Conservation (phyloP, 1,140 invertebrate species). For the Nilaparvata lugens region DNA sequence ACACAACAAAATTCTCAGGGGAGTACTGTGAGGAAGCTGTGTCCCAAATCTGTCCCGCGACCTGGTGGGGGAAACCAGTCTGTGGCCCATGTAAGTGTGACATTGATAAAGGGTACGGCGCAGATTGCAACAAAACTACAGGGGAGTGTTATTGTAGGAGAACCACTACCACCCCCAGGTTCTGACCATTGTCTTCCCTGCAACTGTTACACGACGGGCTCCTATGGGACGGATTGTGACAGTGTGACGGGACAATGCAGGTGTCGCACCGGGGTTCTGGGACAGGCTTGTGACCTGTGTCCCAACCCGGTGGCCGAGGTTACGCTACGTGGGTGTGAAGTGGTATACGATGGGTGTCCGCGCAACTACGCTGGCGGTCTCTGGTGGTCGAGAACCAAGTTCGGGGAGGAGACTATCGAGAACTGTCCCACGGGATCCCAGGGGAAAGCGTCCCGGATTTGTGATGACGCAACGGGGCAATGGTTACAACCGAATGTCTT, state of each 20-base stretch:
- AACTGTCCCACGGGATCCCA: slow-evolving; percentile 65
- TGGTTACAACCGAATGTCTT: slow-evolving; percentile 87
- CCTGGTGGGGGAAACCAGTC: slow-evolving; percentile 89
- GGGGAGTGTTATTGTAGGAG: slow-evolving; percentile 88
- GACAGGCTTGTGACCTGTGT: slow-evolving; percentile 87
- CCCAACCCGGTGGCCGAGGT: slow-evolving; percentile 90
- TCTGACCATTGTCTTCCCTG: slow-evolving; percentile 74
- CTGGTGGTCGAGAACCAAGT: slow-evolving; percentile 83
- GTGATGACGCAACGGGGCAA: slow-evolving; percentile 61
- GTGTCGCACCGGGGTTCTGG: slow-evolving; percentile 82
- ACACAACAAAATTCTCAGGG: slow-evolving; percentile 44
- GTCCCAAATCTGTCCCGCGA: slow-evolving; percentile 71
- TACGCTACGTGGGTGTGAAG: slow-evolving; percentile 78
- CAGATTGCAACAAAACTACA: slow-evolving; percentile 83
- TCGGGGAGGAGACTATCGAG: slow-evolving; percentile 61
- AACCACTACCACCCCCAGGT: slow-evolving; percentile 73
- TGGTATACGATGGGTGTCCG: slow-evolving; percentile 87
- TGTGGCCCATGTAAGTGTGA: slow-evolving; percentile 93
- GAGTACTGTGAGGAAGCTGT: slow-evolving; percentile 71
- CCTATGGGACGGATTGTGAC: slow-evolving; percentile 71
- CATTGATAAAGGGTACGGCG: slow-evolving; percentile 74
- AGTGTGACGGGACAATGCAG: slow-evolving; percentile 74
- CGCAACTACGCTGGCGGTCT: slow-evolving; percentile 64
- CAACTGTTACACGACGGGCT: slow-evolving; percentile 83
- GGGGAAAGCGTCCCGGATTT: slow-evolving; percentile 72